Base-by-base conservation (phyloP, 35 echinoderm and acorn worm species). In the Nesometra sesokonis region DNA sequence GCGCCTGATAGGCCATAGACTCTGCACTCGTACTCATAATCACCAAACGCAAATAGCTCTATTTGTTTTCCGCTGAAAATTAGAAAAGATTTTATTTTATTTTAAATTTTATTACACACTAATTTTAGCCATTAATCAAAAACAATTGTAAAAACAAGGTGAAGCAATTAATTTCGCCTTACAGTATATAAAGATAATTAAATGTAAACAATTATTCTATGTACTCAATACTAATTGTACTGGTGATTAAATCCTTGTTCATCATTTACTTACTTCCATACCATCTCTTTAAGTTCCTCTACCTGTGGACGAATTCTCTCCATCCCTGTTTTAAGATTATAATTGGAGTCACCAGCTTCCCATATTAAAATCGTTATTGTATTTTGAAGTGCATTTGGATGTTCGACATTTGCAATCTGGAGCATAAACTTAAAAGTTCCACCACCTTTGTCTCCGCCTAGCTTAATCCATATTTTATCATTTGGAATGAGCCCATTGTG, bases 381-480 rank as follows among this genome's bases (percentile, higher is more conserved):
- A 78, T 78, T 78, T 27, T 78, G 77, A 5, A 30, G 9, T 8
- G 85, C 32, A n/a, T 91, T 91, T 27, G 85, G 90, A 52, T 79
- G 43, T 5, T 78, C 40, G 31, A 87, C 85, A 76, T 88, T 91
- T 13, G 31, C 85, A 15, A 88, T n/a, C 35, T 88, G 79, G 39
- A 88, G 32, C 85, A 91, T 88, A 31, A 36, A 80, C 34, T 91
- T 91, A 36, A 87, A 91, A 13, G 78, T 87, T 30, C 86, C 77
- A 29, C 90, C 90, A 78, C 90, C 80, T 84, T 91, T 91, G 35
- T 91, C 90, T 32, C 78, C 90, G 0, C 90, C 86, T 30, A 91
- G 35, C 37, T 91, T 87, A 0, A 91, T 37, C 90, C 85, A 91
- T 23, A 91, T 79, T 84, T 91, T 46, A 32, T 88, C 37, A 13